Evolutionary conservation across 2,888 invertebrate genomes (phyloP).

Genomic region (Anodontia alba): DNA sequence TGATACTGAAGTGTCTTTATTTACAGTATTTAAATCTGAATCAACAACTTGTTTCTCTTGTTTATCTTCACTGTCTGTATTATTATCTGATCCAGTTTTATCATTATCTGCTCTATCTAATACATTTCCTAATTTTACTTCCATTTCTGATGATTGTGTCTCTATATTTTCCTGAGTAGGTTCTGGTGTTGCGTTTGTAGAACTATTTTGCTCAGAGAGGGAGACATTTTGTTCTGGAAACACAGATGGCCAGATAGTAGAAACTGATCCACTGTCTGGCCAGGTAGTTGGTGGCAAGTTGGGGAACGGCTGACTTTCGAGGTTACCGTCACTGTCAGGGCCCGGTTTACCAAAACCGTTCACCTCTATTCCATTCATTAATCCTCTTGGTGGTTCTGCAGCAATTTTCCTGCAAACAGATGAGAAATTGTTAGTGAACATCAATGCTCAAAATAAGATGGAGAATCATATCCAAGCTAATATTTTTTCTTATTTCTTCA

Average conservation of each 20-base stretch:
- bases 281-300: slow-evolving; percentile 42
- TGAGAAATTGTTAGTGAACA: no score
- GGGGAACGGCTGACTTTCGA: slow-evolving; percentile 50
- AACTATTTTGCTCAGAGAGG: neutral
- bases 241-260: slow-evolving; percentile 41
- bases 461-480: neutral
- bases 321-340: slow-evolving; percentile 38
- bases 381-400: slow-evolving; percentile 68
- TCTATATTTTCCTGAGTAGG: neutral
- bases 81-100: neutral
- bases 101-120: neutral
- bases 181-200: neutral
- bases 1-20: neutral
- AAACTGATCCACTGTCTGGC: slow-evolving; percentile 31
- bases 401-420: slow-evolving; percentile 78
- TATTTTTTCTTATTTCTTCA: no score
- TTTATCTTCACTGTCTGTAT: no score
- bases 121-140: neutral
- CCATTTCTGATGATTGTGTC: neutral
- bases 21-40: neutral
- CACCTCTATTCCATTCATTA: slow-evolving; percentile 78
- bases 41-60: no score
- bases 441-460: no score
- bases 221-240: neutral
- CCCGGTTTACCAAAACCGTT: slow-evolving; percentile 61